These are phyloP conservation scores for Apomyelois bistriatella DNA, from an alignment of 2,888 invertebrate genomes.

Conservation along the genomic window DNA sequence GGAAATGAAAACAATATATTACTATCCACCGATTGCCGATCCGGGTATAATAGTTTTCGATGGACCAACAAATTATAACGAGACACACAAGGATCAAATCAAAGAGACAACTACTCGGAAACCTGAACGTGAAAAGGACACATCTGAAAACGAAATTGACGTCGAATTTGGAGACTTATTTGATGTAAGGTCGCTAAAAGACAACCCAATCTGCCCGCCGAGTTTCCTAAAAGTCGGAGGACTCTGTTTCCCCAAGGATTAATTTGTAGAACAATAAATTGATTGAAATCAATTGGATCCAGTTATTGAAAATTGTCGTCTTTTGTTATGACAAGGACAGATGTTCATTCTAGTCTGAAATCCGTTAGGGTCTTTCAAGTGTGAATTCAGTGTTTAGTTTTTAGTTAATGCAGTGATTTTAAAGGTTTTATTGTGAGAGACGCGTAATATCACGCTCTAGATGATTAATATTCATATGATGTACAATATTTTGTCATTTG, in stretches of 20 bases:
- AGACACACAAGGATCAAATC: constrained; percentile 2
- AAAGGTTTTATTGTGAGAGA: no score
- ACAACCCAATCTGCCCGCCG: background rate
- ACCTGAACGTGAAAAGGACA: background rate
- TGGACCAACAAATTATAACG: constrained; percentile 49
- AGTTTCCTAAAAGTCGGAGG: background rate
- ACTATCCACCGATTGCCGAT: constrained; percentile 10
- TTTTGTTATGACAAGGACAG: background rate
- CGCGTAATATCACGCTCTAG: no score
- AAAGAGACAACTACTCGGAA: background rate
- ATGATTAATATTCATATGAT: no score
- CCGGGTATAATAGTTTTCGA: constrained; percentile 51
- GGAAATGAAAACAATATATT: constrained; percentile 9
- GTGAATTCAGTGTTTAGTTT: background rate
- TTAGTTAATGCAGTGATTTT: background rate
- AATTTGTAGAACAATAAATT: constrained; percentile 2
- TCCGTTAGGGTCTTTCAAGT: background rate
- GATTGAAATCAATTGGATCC: constrained; percentile 11
- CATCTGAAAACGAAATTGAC: constrained; percentile 9
- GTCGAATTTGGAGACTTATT: constrained; percentile 1
- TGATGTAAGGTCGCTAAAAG: background rate
- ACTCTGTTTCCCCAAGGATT: constrained; percentile 5
- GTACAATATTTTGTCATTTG: no score
- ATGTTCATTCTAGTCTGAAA: background rate
- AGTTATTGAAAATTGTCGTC: constrained; percentile 6